A percentile compares a stretch with the other conserved stretches of the same genome.
These are phyloP conservation scores for Caenorhabditis brenneri DNA, from an alignment of 1,140 invertebrate genomes.

Conservation along the genomic window DNA sequence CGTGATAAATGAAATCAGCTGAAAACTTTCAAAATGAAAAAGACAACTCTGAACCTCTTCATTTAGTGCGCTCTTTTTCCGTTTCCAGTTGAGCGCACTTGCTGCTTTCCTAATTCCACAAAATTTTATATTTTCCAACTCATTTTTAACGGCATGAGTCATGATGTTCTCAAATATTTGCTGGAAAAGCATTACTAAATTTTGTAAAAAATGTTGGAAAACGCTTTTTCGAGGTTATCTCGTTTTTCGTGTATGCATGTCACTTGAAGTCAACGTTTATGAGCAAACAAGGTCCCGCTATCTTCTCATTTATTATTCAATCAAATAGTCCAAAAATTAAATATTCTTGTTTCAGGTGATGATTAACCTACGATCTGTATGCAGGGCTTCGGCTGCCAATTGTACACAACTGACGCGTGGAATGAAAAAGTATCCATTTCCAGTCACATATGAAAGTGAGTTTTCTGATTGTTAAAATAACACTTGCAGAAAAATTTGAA, in stretches of 20 bases:
- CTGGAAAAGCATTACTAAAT: background rate
- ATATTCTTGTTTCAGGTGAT: conserved; percentile 2
- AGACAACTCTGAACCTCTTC: background rate
- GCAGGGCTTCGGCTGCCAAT: background rate
- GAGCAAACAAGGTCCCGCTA: too few species aligned
- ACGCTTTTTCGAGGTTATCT: too few species aligned
- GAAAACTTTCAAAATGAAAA: background rate
- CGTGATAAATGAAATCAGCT: background rate
- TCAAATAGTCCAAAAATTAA: background rate
- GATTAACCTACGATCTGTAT: background rate
- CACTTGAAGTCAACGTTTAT: too few species aligned
- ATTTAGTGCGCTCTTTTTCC: background rate
- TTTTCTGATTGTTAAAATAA: background rate
- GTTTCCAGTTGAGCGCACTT: background rate
- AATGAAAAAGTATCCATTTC: conserved; percentile 58
- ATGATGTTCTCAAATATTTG: background rate
- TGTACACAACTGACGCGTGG: background rate
- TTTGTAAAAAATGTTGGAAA: too few species aligned
- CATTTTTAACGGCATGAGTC: background rate
- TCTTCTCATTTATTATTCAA: background rate
- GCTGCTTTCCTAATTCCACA: background rate
- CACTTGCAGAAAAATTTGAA: too few species aligned
- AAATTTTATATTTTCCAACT: conserved; percentile 3
- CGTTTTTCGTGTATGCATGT: too few species aligned
- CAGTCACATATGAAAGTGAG: conserved; percentile 65